Conservation (phyloP, 2,888 invertebrate species). For the Mimachlamys varia region DNA sequence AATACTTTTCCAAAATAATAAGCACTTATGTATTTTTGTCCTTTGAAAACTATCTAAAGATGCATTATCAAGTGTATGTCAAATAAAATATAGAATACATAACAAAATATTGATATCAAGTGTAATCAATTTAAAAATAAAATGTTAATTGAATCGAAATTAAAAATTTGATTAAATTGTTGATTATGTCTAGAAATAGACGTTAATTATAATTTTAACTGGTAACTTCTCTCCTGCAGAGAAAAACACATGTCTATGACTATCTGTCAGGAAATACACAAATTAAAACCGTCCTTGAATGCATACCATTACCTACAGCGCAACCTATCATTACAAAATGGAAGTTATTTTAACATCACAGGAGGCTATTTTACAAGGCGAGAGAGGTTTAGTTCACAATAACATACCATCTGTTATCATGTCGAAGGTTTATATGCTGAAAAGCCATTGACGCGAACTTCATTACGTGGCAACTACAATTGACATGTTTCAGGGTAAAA, state of each 20-base stretch:
- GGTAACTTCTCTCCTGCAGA: conserved; percentile 19
- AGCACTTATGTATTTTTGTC: too few relatives aligned
- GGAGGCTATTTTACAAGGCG: neutral
- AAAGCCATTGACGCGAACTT: neutral
- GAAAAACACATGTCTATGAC: neutral
- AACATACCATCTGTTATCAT: neutral
- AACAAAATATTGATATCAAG: too few relatives aligned
- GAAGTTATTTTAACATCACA: neutral
- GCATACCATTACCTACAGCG: neutral
- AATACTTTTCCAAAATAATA: too few relatives aligned
- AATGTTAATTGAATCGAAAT: neutral
- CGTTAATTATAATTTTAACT: neutral
- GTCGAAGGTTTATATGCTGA: neutral
- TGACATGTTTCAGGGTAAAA: conserved; percentile 15
- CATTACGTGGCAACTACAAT: neutral
- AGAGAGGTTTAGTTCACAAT: neutral
- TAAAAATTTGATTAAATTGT: neutral
- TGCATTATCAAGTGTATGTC: too few relatives aligned
- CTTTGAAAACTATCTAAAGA: too few relatives aligned
- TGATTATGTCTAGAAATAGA: neutral
- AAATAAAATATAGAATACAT: too few relatives aligned
- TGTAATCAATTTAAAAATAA: neutral
- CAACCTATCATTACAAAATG: neutral
- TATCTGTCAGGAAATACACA: neutral
- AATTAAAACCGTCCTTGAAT: neutral